Evolutionary conservation across 2,888 invertebrate species (phyloP), one percentile per base, ranked within the genome.

Genomic region (Nudaria mundana): DNA sequence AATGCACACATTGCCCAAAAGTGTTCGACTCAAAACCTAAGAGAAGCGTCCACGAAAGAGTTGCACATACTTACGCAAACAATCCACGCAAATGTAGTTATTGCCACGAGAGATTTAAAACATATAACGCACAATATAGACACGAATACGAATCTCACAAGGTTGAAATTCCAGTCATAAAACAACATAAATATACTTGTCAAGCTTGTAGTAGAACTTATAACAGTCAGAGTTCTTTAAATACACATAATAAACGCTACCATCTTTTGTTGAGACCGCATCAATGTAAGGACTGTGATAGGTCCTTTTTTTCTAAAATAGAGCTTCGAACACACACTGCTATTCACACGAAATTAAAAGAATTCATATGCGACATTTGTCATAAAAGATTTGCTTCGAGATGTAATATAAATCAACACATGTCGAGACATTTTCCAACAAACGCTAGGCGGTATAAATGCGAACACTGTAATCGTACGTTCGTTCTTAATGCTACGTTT

Each of bases 251-350:
- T 13, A 73, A 66, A 29, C 54, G 60, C 1, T 60, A 72, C 3
- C 85, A 86, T 25, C 16, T 46, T 1, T 69, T 66, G 64, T 44
- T 63, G 8, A 70, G 30, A 71, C 78, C 42, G 42, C 60, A 59
- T 11, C 42, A 73, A n/a, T 90, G 90, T 28, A 54, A 64, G 0
- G 58, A 72, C 1, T 90, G 90, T 24, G 80, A 78, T 1, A 82
- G 78, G 53, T 68, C 69, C 0, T 81, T 80, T n/a, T 61, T 51
- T 20, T 61, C 59, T 1, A 42, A 40, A 4, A 46, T 59, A 0
- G 59, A 59, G 31, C 59, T 74, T 7, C 42, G 30, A 1, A 61
- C 69, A 0, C 74, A 74, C 30, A 50, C 58, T 13, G 55, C 63
- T 0, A 66, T 65, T 2, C 73, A 74, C 38, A 56, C 51, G 0